Base-by-base conservation (phyloP, 2,888 invertebrate species). In the Acrobasis consociella region DNA sequence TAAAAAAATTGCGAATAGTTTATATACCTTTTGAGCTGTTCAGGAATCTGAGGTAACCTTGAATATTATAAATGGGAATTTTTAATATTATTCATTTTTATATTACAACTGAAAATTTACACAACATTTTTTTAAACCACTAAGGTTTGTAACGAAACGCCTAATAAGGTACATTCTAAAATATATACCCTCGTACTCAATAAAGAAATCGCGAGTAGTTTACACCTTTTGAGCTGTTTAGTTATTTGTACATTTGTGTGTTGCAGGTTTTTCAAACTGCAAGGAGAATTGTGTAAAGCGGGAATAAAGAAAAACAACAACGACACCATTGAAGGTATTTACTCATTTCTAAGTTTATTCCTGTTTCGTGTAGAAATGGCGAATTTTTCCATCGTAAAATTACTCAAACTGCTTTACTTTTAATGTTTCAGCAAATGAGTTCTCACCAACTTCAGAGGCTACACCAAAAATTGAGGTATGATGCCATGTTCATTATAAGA, bases 261-360 rank as follows among this genome's bases (percentile, higher is more conserved):
- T 52, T 37, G n/a, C 82, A 91, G 91, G 9, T 89, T 80, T 69
- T 91, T 89, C 75, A 86, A 86, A 65, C 70, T 87, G 39, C 90
- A 89, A 71, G 85, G 81, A 65, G 87, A 89, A 60, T 69, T 90
- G 5, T 79, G 83, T 37, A 87, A 85, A 73, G 72, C 79, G 1
- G 75, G 78, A 60, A 66, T 71, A 0, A 87, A 83, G 72, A 83
- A 74, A 74, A 65, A 64, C 60, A 59, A 63, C 38, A 69, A 76
- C 50, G 67, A 75, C 17, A 66, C 73, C 13, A 59, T 73, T 38
- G 79, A 85, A 81, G 81, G 89, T 87, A 73, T 70, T 61, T 59
- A 22, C 42, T 49, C 31, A 55, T 11, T 38, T 16, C 37, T 15
- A 55, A 39, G 55, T 42, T 55, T 11, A 17, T 38, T 17, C 13